Evolutionary conservation across 2,797 vertebrate genomes (phyloP), one percentile per base, ranked within the genome.

Genomic region (Syndactyla subalaris): DNA sequence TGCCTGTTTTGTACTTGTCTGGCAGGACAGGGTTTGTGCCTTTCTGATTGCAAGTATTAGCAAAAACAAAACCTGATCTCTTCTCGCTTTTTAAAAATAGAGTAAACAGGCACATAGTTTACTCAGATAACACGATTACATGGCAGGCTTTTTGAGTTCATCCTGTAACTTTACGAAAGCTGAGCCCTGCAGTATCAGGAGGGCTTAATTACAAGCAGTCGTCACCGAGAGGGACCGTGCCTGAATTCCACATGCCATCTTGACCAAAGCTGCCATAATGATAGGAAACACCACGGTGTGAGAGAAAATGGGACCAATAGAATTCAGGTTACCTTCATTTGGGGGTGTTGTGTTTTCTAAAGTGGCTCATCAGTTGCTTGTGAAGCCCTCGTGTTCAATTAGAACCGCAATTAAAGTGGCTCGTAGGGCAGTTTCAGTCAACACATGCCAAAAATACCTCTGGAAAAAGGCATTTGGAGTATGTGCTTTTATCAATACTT

Each of bases 11-110:
- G 68, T 65, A 70, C 41, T 73, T 83, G 17, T 9, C 59, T 84
- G 84, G 41, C 16, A 20, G 38, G 75, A n/a, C 2, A 5, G 36
- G 30, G 16, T 52, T 90, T 89, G 34, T 71, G 68, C 76, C 75
- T 88, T 71, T 83, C 59, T 74, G 57, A 76, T 93, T 85, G 80
- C 75, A 68, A 71, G 77, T 91, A 32, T 80, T 71, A 86, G 76
- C 54, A 90, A 92, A 93, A 92, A 13, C 74, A 91, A 81, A 88
- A 70, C 38, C 48, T 92, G 67, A 90, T 95, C 92, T 97, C 88
- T 59, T 76, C 73, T 91, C 88, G 24, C 75, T 80, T 96, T 85
- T 94, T 95, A 95, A 94, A 90, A 67, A 93, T 66, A 86, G 88
- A 78, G 61, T 61, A 71, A 95, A 88, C 76, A 80, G 74, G 65